Conservation (phyloP, 2,888 invertebrate genomes). For the Latrodectus elegans region DNA sequence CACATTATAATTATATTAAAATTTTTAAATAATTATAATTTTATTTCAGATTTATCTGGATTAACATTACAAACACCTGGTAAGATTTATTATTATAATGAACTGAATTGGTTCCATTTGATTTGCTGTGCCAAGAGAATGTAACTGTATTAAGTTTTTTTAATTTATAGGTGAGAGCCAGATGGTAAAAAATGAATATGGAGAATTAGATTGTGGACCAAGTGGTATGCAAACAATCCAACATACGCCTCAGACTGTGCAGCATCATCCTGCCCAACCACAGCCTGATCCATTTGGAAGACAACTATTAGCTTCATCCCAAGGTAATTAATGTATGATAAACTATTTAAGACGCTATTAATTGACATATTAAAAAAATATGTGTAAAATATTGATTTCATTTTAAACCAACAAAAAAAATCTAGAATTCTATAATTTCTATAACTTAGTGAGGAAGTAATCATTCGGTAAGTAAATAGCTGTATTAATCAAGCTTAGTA, state of each 20-base stretch:
- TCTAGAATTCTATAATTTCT: too few relatives aligned
- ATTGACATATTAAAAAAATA: too few relatives aligned
- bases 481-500: too few relatives aligned
- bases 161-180: constrained; percentile 79
- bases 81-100: constrained; percentile 30
- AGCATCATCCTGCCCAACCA: constrained; percentile 70
- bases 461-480: too few relatives aligned
- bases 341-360: not conserved
- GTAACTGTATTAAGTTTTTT: constrained; percentile 7
- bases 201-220: constrained; percentile 78
- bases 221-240: constrained; percentile 71
- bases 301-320: constrained; percentile 55
- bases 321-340: constrained; percentile 24
- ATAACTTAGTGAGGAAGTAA: too few relatives aligned
- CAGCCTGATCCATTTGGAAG: constrained; percentile 70
- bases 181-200: constrained; percentile 92
- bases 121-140: constrained; percentile 76
- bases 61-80: constrained; percentile 82
- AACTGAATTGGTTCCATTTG: constrained; percentile 12
- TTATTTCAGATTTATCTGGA: constrained; percentile 86
- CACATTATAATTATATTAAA: constrained; percentile 1
- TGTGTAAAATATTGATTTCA: too few relatives aligned
- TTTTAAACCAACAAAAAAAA: too few relatives aligned
- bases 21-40: constrained; percentile 10
- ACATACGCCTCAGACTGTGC: constrained; percentile 71